Conservation (phyloP, 1,140 invertebrate genomes). For the Tetranychus urticae region DNA sequence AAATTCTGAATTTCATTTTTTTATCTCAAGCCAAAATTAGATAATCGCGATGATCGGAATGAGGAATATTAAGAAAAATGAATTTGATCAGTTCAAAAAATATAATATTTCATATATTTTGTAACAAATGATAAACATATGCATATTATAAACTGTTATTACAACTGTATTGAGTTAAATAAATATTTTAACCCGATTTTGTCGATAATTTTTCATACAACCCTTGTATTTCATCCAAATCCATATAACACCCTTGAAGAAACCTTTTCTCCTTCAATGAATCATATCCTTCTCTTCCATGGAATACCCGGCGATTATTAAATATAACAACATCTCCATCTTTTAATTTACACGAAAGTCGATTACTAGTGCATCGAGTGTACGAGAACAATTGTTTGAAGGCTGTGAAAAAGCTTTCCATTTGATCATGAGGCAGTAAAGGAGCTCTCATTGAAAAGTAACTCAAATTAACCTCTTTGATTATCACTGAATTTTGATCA, state of each 20-base stretch:
- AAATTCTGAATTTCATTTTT: too few species aligned
- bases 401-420: background rate
- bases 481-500: background rate
- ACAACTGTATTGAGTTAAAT: too few species aligned
- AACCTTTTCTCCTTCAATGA: constrained; percentile 16
- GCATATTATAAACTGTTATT: too few species aligned
- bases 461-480: background rate
- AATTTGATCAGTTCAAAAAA: too few species aligned
- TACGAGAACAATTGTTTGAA: background rate
- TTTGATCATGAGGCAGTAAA: background rate
- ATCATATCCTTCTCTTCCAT: constrained; percentile 20
- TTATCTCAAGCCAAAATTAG: too few species aligned
- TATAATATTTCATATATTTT: too few species aligned
- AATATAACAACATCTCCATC: constrained; percentile 22
- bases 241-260: constrained; percentile 21
- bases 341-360: constrained; percentile 18
- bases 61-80: too few species aligned
- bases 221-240: constrained; percentile 18
- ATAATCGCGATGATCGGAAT: too few species aligned
- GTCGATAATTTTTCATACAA: constrained; percentile 1
- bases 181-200: too few species aligned
- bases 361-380: background rate
- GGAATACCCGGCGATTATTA: constrained; percentile 20
- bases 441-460: background rate
- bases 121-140: too few species aligned